Percentiles rank a stretch among this genome's conserved stretches.
Evolutionary conservation across 2,888 invertebrate genomes (phyloP).

Genomic region (Eupithecia pulchellata): DNA sequence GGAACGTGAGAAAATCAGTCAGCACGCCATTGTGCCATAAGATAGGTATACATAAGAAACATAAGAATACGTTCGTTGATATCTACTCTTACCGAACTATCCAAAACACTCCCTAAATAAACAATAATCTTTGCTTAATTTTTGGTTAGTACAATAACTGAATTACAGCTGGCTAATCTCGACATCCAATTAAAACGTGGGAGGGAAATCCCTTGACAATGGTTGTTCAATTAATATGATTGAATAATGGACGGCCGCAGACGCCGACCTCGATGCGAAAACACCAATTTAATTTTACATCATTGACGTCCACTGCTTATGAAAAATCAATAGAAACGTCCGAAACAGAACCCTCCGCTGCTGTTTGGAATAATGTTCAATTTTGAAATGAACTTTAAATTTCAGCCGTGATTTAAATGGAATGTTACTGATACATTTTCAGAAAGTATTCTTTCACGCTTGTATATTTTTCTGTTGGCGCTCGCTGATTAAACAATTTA

Average conservation of each 20-base stretch:
- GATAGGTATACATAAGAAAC: too few species aligned
- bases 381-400: slow-evolving; percentile 6
- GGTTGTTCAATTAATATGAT: slow-evolving; percentile 35
- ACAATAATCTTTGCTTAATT: slow-evolving; percentile 13
- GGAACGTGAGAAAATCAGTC: not conserved
- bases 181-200: slow-evolving; percentile 27
- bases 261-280: slow-evolving; percentile 43
- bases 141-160: slow-evolving; percentile 12
- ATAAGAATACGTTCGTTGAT: too few species aligned
- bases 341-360: slow-evolving; percentile 16
- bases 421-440: not conserved
- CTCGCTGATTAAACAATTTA: not conserved
- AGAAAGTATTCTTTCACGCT: not conserved
- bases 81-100: not conserved
- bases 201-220: slow-evolving; percentile 23
- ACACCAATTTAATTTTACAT: slow-evolving; percentile 48
- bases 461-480: not conserved
- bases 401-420: not conserved
- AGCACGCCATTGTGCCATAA: not conserved
- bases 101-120: not conserved
- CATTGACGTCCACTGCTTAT: slow-evolving; percentile 44
- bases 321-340: slow-evolving; percentile 48
- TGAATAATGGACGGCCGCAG: slow-evolving; percentile 24
- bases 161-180: slow-evolving; percentile 10
- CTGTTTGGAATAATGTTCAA: slow-evolving; percentile 5